Conservation (phyloP, 2,797 vertebrate species). For the Percopsis omiscomaycus region DNA sequence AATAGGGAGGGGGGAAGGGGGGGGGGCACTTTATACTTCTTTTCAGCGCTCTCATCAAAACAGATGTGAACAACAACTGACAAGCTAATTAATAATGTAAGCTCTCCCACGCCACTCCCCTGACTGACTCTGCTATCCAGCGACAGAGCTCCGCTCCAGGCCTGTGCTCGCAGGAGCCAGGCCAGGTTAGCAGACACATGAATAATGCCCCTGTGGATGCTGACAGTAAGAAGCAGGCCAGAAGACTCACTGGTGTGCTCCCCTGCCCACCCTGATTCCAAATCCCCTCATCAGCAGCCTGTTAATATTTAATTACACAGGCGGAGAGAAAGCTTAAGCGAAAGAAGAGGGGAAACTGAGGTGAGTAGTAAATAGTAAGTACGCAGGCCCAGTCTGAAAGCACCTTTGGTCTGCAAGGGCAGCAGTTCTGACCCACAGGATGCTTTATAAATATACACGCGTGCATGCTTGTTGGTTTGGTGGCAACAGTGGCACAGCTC, state of each 20-base stretch:
- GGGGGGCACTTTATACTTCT: conserved; percentile 17
- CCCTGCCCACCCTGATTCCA: conserved; percentile 60
- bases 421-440: too few relatives aligned
- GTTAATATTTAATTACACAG: conserved; percentile 81
- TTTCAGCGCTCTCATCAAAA: conserved; percentile 52
- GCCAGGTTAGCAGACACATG: conserved; percentile 69
- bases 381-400: too few relatives aligned
- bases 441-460: too few relatives aligned
- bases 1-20: conserved; percentile 28
- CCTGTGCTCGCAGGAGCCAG: conserved; percentile 62
- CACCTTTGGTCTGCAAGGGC: too few relatives aligned
- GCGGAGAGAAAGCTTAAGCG: conserved; percentile 35
- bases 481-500: not conserved
- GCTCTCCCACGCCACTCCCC: conserved; percentile 46
- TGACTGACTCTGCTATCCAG: conserved; percentile 65
- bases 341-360: conserved; percentile 6
- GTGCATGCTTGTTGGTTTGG: too few relatives aligned
- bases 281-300: conserved; percentile 71
- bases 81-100: conserved; percentile 72
- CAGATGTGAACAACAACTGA: conserved; percentile 59
- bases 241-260: conserved; percentile 55
- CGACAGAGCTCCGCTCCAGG: conserved; percentile 54
- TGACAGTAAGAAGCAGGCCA: conserved; percentile 75
- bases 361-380: too few relatives aligned
- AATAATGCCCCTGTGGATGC: conserved; percentile 70